A percentile compares a stretch with the other conserved stretches of the same genome.
Conservation (phyloP, 2,113 vertebrate species). For the Myrmophylax atrothorax region DNA sequence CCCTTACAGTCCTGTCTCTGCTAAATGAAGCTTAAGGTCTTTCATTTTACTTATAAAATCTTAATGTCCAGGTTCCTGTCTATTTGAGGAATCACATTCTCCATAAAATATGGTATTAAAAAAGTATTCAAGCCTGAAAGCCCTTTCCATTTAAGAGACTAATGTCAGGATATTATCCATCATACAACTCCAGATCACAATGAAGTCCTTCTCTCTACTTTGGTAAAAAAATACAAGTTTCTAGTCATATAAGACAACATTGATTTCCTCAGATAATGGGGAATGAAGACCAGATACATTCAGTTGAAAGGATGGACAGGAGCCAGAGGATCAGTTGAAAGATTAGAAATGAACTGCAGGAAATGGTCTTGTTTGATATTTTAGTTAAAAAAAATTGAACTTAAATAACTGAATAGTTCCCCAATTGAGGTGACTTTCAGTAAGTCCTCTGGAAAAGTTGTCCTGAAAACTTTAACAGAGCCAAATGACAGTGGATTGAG, state of each 20-base stretch:
- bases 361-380: not conserved
- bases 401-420: not conserved
- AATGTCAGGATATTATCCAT: not conserved
- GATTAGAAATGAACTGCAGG: not conserved
- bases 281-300: not conserved
- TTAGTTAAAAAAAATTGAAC: not conserved
- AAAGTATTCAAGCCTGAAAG: conserved; percentile 3
- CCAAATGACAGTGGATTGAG: not conserved
- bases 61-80: not conserved
- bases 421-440: not conserved
- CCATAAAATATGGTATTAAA: not conserved
- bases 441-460: not conserved
- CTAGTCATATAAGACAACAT: not conserved
- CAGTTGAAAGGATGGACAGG: not conserved
- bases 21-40: not conserved
- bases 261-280: not conserved
- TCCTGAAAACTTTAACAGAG: not conserved
- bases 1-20: not conserved
- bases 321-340: not conserved
- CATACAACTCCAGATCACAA: not conserved
- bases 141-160: not conserved
- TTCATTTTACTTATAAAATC: not conserved
- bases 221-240: not conserved
- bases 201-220: not conserved
- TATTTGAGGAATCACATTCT: not conserved